Evolutionary conservation across 2,113 vertebrate species (phyloP).

Genomic region (Albula glossodonta): DNA sequence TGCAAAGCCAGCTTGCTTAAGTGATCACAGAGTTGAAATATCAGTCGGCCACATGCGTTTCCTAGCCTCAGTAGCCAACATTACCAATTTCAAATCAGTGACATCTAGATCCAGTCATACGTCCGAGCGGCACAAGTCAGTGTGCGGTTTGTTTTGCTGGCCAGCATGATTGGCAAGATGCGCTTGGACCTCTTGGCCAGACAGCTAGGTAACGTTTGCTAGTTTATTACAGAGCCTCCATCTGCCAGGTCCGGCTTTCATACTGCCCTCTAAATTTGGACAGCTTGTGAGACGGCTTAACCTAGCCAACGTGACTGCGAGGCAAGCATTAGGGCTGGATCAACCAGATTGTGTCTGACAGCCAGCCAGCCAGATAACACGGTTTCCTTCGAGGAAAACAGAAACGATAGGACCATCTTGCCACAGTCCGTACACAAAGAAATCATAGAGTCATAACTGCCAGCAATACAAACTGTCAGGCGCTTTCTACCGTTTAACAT

Average conservation of each 20-base stretch:
- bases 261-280: conserved; percentile 56
- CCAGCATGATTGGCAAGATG: background rate
- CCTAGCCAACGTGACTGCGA: conserved; percentile 21
- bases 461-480: too few relatives aligned
- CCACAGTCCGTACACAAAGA: too few relatives aligned
- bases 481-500: too few relatives aligned
- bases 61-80: too few relatives aligned
- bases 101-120: background rate
- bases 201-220: conserved; percentile 23
- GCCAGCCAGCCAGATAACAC: background rate
- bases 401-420: background rate
- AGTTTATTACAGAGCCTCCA: conserved; percentile 29
- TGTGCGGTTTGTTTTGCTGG: too few relatives aligned
- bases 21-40: too few relatives aligned
- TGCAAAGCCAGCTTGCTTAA: too few relatives aligned
- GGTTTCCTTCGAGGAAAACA: conserved; percentile 1
- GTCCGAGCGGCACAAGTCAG: too few relatives aligned
- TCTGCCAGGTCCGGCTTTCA: conserved; percentile 56
- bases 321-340: background rate
- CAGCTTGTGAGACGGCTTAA: conserved; percentile 49
- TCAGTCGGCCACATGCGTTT: too few relatives aligned
- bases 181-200: background rate
- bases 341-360: background rate
- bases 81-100: background rate
- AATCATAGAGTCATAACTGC: too few relatives aligned